phyloP scores from a whole-genome alignment of 1,140 invertebrate species.

The Hydropsyche tenuis region DNA sequence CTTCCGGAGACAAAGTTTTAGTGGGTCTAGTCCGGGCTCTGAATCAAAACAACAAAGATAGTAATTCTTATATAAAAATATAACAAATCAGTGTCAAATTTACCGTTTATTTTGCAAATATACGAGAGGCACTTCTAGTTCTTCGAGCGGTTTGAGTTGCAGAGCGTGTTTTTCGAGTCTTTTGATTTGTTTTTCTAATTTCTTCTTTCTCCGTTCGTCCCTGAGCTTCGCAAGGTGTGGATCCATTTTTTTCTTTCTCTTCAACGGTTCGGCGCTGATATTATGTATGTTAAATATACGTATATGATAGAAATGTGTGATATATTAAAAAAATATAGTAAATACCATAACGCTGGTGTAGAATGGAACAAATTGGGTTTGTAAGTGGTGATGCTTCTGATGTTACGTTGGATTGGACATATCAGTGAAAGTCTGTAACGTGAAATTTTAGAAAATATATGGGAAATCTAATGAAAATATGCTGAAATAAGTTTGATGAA shows the following conservation, averaged over 20 bases:
- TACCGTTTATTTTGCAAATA: slow-evolving; percentile 73
- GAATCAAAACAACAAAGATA: background rate
- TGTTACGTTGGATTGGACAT: slow-evolving; percentile 29
- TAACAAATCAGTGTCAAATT: slow-evolving; percentile 49
- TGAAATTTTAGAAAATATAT: background rate
- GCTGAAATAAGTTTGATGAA: too few species aligned
- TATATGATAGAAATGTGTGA: too few species aligned
- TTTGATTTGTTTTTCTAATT: slow-evolving; percentile 83
- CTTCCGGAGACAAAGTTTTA: slow-evolving; percentile 57
- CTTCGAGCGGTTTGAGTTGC: slow-evolving; percentile 83
- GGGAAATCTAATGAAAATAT: too few species aligned
- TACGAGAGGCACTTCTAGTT: slow-evolving; percentile 74
- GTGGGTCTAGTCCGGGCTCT: slow-evolving; percentile 62
- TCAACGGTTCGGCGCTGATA: slow-evolving; percentile 78
- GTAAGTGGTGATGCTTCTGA: slow-evolving; percentile 40
- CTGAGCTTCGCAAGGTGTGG: slow-evolving; percentile 76
- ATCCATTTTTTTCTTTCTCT: slow-evolving; percentile 87
- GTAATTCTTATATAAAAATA: slow-evolving; percentile 25
- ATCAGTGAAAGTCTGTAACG: slow-evolving; percentile 36
- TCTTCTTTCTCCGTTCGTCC: slow-evolving; percentile 80
- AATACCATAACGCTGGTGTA: slow-evolving; percentile 43
- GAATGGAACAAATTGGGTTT: slow-evolving; percentile 41
- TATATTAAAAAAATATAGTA: too few species aligned
- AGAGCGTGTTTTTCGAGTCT: slow-evolving; percentile 75
- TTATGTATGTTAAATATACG: too few species aligned